phyloP scores from a whole-genome alignment of 2,797 vertebrate genomes.

The Enteromius mattozi region DNA sequence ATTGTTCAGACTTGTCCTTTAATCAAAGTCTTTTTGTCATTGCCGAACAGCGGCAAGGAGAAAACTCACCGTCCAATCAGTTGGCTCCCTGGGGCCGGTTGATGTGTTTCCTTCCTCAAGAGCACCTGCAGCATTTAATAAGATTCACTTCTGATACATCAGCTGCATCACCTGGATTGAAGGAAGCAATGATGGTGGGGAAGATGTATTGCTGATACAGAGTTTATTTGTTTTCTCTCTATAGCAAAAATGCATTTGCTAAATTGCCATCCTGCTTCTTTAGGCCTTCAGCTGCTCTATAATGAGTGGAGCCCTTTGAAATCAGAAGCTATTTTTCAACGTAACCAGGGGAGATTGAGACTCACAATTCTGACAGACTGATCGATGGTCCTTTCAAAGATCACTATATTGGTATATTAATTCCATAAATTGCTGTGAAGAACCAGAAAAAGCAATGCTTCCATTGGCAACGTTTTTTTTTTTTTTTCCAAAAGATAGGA shows the following conservation, averaged over 20 bases:
- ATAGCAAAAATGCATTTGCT: neutral
- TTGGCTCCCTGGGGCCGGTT: neutral
- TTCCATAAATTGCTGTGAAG: neutral
- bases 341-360: neutral
- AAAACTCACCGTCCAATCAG: constrained; percentile 24
- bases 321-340: constrained; percentile 41
- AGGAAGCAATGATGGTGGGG: constrained; percentile 33
- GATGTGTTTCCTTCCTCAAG: constrained; percentile 22
- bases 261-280: constrained; percentile 17
- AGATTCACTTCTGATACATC: constrained; percentile 71
- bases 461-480: neutral
- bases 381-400: constrained; percentile 30
- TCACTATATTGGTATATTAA: neutral
- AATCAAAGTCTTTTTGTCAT: constrained; percentile 30
- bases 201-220: constrained; percentile 65
- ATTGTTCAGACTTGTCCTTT: constrained; percentile 22
- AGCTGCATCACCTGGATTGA: constrained; percentile 69
- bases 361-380: constrained; percentile 14
- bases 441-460: constrained; percentile 3
- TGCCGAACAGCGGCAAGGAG: constrained; percentile 14
- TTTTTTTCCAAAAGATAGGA: neutral
- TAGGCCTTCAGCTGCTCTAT: constrained; percentile 41
- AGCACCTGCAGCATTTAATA: constrained; percentile 68
- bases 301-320: constrained; percentile 31
- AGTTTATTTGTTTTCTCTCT: constrained; percentile 41